phyloP scores from a whole-genome alignment of 1,140 invertebrate genomes.

The Tribolium madens region DNA sequence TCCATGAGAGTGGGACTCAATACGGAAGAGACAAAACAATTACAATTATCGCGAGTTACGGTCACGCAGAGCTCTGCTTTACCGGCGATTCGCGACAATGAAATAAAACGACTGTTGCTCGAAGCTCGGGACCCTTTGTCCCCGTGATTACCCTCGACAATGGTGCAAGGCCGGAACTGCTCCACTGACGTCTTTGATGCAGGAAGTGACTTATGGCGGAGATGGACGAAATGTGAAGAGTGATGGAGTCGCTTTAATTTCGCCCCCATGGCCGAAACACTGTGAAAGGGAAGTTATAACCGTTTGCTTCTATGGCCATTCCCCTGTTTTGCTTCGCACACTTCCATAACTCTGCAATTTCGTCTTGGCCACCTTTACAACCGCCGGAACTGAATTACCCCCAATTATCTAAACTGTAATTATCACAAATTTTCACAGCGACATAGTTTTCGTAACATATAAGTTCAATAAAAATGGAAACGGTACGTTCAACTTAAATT shows the following conservation, averaged over 20 bases:
- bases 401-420: no score
- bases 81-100: slow-evolving; percentile 17
- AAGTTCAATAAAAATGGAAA: not conserved
- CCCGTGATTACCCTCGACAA: slow-evolving; percentile 20
- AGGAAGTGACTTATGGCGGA: slow-evolving; percentile 22
- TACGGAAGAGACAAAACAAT: slow-evolving; percentile 38
- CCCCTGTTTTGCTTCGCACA: slow-evolving; percentile 20
- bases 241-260: not conserved
- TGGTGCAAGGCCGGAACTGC: slow-evolving; percentile 4
- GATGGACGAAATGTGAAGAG: slow-evolving; percentile 19
- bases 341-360: slow-evolving; percentile 13
- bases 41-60: slow-evolving; percentile 39
- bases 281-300: slow-evolving; percentile 1
- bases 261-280: not conserved
- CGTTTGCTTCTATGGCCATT: no score
- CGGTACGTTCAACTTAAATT: not conserved
- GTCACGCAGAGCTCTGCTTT: slow-evolving; percentile 27
- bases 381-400: no score
- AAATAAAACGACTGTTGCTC: slow-evolving; percentile 13
- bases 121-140: not conserved
- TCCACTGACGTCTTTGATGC: slow-evolving; percentile 8
- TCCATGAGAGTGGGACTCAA: not conserved
- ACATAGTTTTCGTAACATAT: not conserved
- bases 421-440: no score
- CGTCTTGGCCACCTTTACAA: not conserved